Evolutionary conservation across 2,113 vertebrate species (phyloP).

Genomic region (Tinamus guttatus): DNA sequence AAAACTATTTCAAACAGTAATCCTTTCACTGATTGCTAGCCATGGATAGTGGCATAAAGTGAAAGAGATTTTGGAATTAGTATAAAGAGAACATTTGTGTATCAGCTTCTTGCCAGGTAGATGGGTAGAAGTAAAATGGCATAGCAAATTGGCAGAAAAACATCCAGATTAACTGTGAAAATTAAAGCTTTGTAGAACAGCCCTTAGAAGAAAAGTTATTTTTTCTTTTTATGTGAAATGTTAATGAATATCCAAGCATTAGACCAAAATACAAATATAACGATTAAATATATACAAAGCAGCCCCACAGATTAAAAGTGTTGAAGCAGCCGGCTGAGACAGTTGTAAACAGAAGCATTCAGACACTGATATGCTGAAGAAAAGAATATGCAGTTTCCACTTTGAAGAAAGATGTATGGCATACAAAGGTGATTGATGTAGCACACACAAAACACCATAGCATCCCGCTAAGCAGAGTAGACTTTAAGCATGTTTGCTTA

Average conservation of each 20-base stretch:
- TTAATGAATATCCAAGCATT: constrained; percentile 7
- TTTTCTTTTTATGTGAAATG: not conserved
- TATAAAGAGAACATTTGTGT: not conserved
- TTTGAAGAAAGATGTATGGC: not conserved
- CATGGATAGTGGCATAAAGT: not conserved
- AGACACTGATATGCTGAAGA: not conserved
- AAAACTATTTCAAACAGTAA: constrained; percentile 5
- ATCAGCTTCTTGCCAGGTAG: constrained; percentile 9
- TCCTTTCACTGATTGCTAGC: not conserved
- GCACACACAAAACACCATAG: not conserved
- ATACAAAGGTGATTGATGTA: not conserved
- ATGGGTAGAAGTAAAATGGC: constrained; percentile 3
- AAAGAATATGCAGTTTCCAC: not conserved
- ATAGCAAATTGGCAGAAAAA: not conserved
- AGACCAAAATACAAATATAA: not conserved
- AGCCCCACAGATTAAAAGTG: not conserved
- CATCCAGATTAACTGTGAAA: not conserved
- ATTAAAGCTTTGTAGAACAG: constrained; percentile 27
- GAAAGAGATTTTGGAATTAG: constrained; percentile 5
- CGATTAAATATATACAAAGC: not conserved
- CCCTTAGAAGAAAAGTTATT: not conserved
- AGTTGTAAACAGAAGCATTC: not conserved
- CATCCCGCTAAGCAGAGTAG: not conserved
- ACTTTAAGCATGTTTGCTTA: not conserved
- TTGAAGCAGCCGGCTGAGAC: not conserved